These are phyloP conservation scores for Platyscapa corneri DNA, from an alignment of 1,140 invertebrate genomes.

Conservation along the genomic window DNA sequence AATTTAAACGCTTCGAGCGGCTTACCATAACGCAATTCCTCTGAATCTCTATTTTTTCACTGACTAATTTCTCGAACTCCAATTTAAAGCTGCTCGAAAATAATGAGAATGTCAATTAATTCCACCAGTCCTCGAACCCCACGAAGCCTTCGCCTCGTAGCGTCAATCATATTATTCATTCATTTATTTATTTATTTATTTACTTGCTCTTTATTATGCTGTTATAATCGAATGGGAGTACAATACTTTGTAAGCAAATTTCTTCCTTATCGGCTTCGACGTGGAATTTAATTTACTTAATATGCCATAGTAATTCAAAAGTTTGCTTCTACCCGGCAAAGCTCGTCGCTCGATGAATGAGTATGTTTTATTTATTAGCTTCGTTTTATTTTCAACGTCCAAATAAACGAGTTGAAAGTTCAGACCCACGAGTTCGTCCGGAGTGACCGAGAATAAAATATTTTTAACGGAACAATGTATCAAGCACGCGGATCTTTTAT, in stretches of 20 bases:
- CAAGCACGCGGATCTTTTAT: neutral
- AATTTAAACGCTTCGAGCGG: slow-evolving; percentile 56
- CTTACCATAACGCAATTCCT: slow-evolving; percentile 98
- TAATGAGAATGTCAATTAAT: slow-evolving; percentile 64
- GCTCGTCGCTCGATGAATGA: neutral
- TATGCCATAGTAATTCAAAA: neutral
- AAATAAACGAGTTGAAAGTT: neutral
- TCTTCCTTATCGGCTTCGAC: neutral
- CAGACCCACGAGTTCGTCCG: neutral
- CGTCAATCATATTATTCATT: slow-evolving; percentile 4
- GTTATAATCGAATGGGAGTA: no score
- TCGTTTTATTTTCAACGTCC: neutral
- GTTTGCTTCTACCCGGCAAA: neutral
- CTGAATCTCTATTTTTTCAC: slow-evolving; percentile 99
- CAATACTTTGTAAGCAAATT: neutral
- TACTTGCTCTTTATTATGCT: no score
- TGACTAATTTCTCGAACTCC: slow-evolving; percentile 96
- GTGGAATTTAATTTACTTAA: neutral
- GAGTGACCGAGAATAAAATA: neutral
- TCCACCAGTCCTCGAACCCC: slow-evolving; percentile 57
- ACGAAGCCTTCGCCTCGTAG: slow-evolving; percentile 55
- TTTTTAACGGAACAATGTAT: neutral
- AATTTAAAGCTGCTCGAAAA: slow-evolving; percentile 84
- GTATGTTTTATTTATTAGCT: slow-evolving; percentile 2
- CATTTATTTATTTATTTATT: neutral